Percentiles rank a stretch among this genome's conserved stretches.
Evolutionary conservation across 2,797 vertebrate species (phyloP).

Genomic region (Avahi laniger): DNA sequence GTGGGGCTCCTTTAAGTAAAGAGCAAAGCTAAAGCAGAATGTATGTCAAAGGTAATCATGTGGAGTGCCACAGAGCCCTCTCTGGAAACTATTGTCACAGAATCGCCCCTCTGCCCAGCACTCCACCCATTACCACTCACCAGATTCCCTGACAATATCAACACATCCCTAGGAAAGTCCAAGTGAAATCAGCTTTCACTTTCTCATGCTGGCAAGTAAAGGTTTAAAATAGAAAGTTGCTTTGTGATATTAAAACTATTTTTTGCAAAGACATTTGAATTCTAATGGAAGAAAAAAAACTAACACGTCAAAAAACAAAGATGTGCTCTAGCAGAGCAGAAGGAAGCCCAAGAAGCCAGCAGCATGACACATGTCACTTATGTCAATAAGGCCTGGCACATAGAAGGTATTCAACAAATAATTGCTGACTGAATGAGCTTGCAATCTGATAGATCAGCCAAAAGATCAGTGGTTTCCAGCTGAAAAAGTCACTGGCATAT

Average conservation of each 20-base stretch:
- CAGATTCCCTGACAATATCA: neutral
- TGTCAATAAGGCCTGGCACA: neutral
- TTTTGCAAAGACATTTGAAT: conserved; percentile 28
- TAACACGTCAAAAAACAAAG: neutral
- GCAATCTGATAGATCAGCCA: neutral
- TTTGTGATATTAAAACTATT: neutral
- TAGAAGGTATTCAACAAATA: neutral
- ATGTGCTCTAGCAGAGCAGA: neutral
- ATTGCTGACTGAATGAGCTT: neutral
- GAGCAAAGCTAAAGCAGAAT: neutral
- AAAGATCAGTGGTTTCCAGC: neutral
- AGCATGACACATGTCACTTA: neutral
- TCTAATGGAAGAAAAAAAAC: neutral
- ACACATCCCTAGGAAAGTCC: neutral
- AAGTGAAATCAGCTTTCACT: neutral
- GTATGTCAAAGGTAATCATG: neutral
- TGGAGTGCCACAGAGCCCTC: neutral
- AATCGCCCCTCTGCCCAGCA: neutral
- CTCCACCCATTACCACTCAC: neutral
- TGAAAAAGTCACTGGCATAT: neutral
- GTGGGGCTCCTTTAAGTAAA: neutral
- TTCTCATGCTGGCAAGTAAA: neutral
- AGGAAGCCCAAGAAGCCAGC: neutral
- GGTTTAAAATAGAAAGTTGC: neutral
- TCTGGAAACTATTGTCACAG: neutral